A percentile compares a stretch with the other conserved stretches of the same genome.
Evolutionary conservation across 2,888 invertebrate species (phyloP).

Genomic region (Acleris holmiana): DNA sequence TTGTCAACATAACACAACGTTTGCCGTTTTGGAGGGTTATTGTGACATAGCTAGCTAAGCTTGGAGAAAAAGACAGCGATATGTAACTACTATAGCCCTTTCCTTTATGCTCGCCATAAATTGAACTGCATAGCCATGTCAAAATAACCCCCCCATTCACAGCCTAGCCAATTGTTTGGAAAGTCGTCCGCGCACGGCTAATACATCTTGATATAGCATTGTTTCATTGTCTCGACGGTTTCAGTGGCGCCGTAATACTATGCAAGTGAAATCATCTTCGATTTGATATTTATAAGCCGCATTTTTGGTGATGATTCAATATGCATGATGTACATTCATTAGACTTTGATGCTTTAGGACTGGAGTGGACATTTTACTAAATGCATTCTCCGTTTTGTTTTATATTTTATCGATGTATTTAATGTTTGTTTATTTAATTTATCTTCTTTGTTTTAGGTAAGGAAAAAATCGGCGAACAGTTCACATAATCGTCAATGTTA

Average conservation of each 20-base stretch:
- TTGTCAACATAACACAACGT: background rate
- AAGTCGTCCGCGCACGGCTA: constrained; percentile 55
- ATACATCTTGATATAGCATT: constrained; percentile 65
- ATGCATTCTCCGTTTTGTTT: no score
- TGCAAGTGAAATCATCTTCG: constrained; percentile 39
- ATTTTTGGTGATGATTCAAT: background rate
- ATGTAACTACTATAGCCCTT: no score
- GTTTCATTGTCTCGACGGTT: constrained; percentile 59
- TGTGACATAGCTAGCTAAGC: no score
- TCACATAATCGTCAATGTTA: background rate
- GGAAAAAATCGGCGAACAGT: background rate
- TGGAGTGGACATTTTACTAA: no score
- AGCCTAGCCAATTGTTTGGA: constrained; percentile 53
- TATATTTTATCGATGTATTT: background rate
- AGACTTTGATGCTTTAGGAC: no score
- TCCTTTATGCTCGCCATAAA: no score
- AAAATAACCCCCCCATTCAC: no score
- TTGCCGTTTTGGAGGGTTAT: constrained; percentile 6
- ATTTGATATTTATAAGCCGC: constrained; percentile 14
- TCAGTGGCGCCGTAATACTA: constrained; percentile 53
- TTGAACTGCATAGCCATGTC: no score
- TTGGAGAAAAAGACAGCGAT: no score
- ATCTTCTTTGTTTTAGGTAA: constrained; percentile 34
- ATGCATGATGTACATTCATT: background rate
- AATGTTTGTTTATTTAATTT: background rate